Evolutionary conservation across 2,888 invertebrate genomes (phyloP).

Genomic region (Microctonus hyperodae): DNA sequence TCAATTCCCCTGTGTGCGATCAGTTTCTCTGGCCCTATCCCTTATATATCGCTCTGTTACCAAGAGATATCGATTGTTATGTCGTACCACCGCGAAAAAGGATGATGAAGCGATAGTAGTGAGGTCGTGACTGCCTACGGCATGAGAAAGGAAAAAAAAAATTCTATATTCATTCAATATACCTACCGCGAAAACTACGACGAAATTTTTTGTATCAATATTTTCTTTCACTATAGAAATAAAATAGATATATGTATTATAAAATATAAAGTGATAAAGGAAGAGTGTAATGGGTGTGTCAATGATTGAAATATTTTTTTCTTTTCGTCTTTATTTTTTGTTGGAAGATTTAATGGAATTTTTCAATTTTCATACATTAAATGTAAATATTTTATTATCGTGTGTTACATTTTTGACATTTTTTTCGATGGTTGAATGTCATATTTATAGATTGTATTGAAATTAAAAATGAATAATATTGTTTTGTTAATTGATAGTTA

Average conservation of each 20-base stretch:
- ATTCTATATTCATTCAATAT: slow-evolving; percentile 11
- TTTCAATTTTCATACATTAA: too few species aligned
- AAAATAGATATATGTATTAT: not conserved
- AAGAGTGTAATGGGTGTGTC: not conserved
- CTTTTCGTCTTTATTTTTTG: too few species aligned
- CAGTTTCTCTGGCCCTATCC: slow-evolving; percentile 9
- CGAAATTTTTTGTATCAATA: not conserved
- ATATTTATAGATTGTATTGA: too few species aligned
- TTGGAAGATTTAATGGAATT: too few species aligned
- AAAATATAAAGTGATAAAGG: not conserved
- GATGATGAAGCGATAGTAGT: slow-evolving; percentile 21
- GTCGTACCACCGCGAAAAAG: slow-evolving; percentile 19
- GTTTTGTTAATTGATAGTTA: too few species aligned
- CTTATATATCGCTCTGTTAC: not conserved
- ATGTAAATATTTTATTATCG: too few species aligned
- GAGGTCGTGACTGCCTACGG: slow-evolving; percentile 13
- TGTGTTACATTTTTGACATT: too few species aligned
- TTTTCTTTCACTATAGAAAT: not conserved
- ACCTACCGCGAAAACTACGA: not conserved
- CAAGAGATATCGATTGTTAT: slow-evolving; percentile 23
- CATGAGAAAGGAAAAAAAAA: not conserved
- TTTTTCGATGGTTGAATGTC: too few species aligned
- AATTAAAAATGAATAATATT: too few species aligned
- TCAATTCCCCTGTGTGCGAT: slow-evolving; percentile 23
- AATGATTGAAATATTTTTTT: too few species aligned